Percentiles rank a stretch among this genome's conserved stretches.
Conservation (phyloP, 1,140 invertebrate species). For the Pogonognathellus flavescens region DNA sequence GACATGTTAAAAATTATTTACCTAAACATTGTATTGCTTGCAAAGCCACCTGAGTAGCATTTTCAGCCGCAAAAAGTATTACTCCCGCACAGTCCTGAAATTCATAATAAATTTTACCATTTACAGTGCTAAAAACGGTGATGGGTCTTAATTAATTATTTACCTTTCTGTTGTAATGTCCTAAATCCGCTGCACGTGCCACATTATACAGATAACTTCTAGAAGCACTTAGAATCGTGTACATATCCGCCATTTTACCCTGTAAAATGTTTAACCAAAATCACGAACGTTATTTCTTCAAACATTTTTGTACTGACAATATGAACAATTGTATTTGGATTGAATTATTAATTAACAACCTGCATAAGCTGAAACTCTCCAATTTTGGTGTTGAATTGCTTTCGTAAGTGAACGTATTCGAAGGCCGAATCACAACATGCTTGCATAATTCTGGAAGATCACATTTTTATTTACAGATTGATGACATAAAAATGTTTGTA, state of each 20-base stretch:
- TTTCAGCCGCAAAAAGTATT: slow-evolving; percentile 92
- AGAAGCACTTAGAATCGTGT: slow-evolving; percentile 85
- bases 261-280: slow-evolving; percentile 71
- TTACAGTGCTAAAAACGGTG: too few species aligned
- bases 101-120: too few species aligned
- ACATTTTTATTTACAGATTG: too few species aligned
- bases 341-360: slow-evolving; percentile 73
- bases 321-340: too few species aligned
- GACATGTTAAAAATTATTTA: slow-evolving; percentile 73
- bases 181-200: slow-evolving; percentile 85
- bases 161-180: slow-evolving; percentile 80
- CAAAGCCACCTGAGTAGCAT: slow-evolving; percentile 88
- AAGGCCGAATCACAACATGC: too few species aligned
- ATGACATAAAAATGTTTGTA: too few species aligned
- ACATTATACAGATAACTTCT: slow-evolving; percentile 94
- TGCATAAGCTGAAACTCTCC: slow-evolving; percentile 95
- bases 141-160: slow-evolving; percentile 63
- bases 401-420: too few species aligned
- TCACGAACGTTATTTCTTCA: too few species aligned
- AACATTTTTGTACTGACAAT: too few species aligned
- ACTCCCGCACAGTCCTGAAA: slow-evolving; percentile 90
- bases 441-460: slow-evolving; percentile 90
- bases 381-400: too few species aligned
- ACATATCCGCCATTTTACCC: slow-evolving; percentile 99
- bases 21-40: slow-evolving; percentile 98